phyloP scores from a whole-genome alignment of 2,113 vertebrate genomes.

The Xenopus laevis region DNA sequence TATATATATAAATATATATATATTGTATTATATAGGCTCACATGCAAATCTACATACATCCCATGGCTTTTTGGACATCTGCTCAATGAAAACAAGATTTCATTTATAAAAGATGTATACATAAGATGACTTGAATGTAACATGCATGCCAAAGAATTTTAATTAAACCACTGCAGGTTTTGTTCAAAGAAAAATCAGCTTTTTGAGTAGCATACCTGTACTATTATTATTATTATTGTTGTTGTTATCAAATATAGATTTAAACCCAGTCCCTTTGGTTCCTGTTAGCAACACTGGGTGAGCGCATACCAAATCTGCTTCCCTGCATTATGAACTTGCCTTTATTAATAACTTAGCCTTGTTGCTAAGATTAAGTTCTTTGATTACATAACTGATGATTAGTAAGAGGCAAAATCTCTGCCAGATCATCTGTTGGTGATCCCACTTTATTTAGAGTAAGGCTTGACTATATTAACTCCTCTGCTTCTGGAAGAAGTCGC shows the following conservation, averaged over 20 bases:
- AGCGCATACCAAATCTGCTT: conserved; percentile 4
- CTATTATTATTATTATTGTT: too few species aligned
- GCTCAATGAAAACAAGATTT: too few species aligned
- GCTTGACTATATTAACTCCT: conserved; percentile 17
- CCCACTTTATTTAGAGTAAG: conserved; percentile 29
- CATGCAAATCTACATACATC: too few species aligned
- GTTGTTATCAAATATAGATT: too few species aligned
- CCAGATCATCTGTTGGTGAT: conserved; percentile 38
- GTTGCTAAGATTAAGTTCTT: conserved; percentile 42
- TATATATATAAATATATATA: too few species aligned
- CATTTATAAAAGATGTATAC: too few species aligned
- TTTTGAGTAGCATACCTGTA: conserved; percentile 12
- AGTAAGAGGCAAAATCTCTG: conserved; percentile 33
- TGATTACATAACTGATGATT: conserved; percentile 44
- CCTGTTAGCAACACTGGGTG: conserved; percentile 3
- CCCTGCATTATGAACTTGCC: conserved; percentile 4
- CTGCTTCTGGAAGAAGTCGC: background rate
- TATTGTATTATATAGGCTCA: too few species aligned
- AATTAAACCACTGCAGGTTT: conserved; percentile 23
- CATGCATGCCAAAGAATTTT: conserved; percentile 16
- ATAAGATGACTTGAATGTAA: background rate
- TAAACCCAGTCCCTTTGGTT: conserved; percentile 1
- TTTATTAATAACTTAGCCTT: conserved; percentile 40
- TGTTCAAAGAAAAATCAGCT: conserved; percentile 25
- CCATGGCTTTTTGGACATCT: too few species aligned